A percentile compares a stretch with the other conserved stretches of the same genome.
phyloP scores from a whole-genome alignment of 2,888 invertebrate species.

The Scelioninae gen. 2 region DNA sequence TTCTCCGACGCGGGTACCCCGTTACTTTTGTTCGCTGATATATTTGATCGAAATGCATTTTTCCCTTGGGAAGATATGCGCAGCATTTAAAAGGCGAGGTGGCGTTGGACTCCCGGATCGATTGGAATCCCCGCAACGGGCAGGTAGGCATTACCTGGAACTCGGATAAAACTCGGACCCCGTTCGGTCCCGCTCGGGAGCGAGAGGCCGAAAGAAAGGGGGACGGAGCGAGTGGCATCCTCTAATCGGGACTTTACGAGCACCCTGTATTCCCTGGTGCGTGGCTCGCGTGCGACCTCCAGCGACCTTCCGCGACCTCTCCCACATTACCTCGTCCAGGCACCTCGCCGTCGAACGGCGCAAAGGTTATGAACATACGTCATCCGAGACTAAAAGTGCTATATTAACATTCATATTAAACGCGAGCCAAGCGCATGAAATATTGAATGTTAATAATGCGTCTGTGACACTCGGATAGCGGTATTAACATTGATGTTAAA shows the following conservation, averaged over 20 bases:
- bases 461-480: constrained; percentile 39
- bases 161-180: constrained; percentile 63
- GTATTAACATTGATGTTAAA: constrained; percentile 45
- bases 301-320: constrained; percentile 67
- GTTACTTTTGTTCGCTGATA: constrained; percentile 41
- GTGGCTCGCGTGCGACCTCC: constrained; percentile 67
- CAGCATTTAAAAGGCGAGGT: constrained; percentile 49
- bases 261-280: constrained; percentile 68
- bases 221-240: no score
- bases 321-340: constrained; percentile 70
- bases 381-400: constrained; percentile 44
- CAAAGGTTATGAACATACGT: constrained; percentile 53
- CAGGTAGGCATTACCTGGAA: constrained; percentile 62
- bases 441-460: constrained; percentile 45
- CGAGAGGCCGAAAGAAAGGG: background rate
- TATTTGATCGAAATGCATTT: constrained; percentile 41
- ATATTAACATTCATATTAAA: constrained; percentile 53
- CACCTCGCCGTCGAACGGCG: constrained; percentile 58
- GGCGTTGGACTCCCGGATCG: constrained; percentile 58
- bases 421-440: constrained; percentile 22
- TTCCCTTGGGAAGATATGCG: constrained; percentile 39
- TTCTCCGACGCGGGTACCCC: constrained; percentile 27
- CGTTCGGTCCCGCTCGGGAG: constrained; percentile 33
- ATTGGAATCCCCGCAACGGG: constrained; percentile 47
- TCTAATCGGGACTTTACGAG: constrained; percentile 69